Evolutionary conservation across 2,113 vertebrate genomes (phyloP).

Genomic region (Myrmecophaga tridactyla): DNA sequence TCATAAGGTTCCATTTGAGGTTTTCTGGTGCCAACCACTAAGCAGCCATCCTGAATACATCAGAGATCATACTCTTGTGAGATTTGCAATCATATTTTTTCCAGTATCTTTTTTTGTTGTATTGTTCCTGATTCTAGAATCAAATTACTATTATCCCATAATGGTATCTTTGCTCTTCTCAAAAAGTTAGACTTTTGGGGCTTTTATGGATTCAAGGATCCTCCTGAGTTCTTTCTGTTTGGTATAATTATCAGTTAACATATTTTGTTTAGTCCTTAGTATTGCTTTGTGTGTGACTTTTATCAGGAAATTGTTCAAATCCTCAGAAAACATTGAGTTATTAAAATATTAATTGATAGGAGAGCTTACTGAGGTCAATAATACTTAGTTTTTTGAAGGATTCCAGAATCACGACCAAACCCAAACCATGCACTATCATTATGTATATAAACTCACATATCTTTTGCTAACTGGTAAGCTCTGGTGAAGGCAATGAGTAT

Average conservation of each 20-base stretch:
- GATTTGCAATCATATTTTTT: not conserved
- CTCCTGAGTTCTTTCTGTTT: not conserved
- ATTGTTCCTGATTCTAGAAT: not conserved
- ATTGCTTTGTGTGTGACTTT: not conserved
- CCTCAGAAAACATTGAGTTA: not conserved
- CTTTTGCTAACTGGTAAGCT: not conserved
- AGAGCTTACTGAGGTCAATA: not conserved
- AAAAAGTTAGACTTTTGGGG: not conserved
- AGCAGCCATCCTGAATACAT: not conserved
- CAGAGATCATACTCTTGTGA: not conserved
- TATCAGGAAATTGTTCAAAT: not conserved
- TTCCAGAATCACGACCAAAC: not conserved
- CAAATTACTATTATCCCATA: not conserved
- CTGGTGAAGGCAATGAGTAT: not conserved
- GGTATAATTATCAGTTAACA: not conserved
- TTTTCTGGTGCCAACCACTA: not conserved
- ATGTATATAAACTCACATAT: not conserved
- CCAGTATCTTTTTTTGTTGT: not conserved
- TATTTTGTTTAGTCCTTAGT: not conserved
- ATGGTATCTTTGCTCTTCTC: not conserved
- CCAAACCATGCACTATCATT: not conserved
- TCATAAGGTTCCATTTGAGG: no score
- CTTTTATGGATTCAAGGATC: not conserved
- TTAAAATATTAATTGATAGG: not conserved
- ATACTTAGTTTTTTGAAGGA: not conserved